These are phyloP conservation scores for Struthidea cinerea DNA, from an alignment of 2,113 vertebrate species.

Conservation along the genomic window DNA sequence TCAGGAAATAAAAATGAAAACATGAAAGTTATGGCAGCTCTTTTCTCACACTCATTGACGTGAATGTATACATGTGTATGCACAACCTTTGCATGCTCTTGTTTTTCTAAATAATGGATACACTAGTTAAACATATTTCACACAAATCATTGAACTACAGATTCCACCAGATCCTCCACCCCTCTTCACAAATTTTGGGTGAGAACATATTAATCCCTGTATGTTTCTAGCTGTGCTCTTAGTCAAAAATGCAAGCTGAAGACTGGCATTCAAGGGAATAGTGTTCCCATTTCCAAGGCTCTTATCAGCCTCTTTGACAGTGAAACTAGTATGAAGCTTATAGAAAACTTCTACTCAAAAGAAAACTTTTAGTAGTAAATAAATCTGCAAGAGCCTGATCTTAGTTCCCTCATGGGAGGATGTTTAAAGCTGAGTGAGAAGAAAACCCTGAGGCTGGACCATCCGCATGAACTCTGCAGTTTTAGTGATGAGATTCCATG, in stretches of 20 bases:
- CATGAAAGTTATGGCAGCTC: not conserved
- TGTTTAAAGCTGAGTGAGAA: not conserved
- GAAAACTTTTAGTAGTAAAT: not conserved
- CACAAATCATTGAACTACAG: not conserved
- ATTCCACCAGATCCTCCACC: not conserved
- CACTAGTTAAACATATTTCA: not conserved
- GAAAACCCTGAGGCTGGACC: not conserved
- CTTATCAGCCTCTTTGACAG: not conserved
- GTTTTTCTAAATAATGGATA: not conserved
- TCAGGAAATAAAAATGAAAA: not conserved
- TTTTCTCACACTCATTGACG: not conserved
- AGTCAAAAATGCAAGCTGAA: not conserved
- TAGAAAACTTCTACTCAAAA: not conserved
- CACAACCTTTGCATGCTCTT: not conserved
- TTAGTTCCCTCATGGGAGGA: not conserved
- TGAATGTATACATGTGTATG: accelerated
- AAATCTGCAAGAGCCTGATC: not conserved
- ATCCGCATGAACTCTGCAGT: not conserved
- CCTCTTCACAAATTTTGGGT: not conserved
- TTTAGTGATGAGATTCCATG: accelerated
- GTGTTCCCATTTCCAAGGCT: not conserved
- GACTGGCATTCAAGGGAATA: not conserved
- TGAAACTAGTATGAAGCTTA: not conserved
- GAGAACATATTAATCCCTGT: not conserved
- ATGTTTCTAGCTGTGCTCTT: not conserved